Evolutionary conservation across 2,888 invertebrate species (phyloP), one percentile per base, ranked within the genome.

Genomic region (Folsomia candida): DNA sequence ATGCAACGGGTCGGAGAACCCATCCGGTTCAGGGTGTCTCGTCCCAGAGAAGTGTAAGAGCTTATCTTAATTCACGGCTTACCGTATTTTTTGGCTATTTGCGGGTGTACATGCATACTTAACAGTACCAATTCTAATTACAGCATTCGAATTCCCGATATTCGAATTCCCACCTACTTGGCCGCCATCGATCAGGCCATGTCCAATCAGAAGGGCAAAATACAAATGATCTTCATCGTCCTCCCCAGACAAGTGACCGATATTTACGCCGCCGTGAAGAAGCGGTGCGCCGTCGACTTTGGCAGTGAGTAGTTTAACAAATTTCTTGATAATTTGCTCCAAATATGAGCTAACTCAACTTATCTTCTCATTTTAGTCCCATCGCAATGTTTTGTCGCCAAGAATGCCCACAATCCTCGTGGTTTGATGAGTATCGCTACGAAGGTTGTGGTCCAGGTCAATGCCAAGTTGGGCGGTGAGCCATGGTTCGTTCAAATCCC

Each of bases 401-500:
- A 71, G 54, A 74, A 76, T 29, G 72, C 71, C 1, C 14, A 68
- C 11, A 72, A 70, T 59, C 71, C 68, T 18, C 65, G 27, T 22
- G 71, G 72, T 1, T 18, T 74, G 2, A 74, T 71, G 74, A 70
- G 70, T 25, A 71, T 77, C 61, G 58, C 61, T n/a, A 68, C 85
- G 0, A 87, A 87, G 81, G 25, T 83, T 86, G 60, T 84, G 14
- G 84, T 87, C 27, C 87, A 87, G 81, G 82, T 87, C 71, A 85
- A 85, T 79, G 85, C 85, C 78, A 87, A 87, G 80, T 83, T 97
- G 47, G 96, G 96, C 20, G 97, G 96, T 0, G 90, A 91, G 0
- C 92, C 95, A 0, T 97, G 96, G 96, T 85, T 87, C 1, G 87
- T 94, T 0, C 86, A 87, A 0, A 85, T 92, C 51, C 92, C 92